A percentile compares a stretch with the other conserved stretches of the same genome.
Evolutionary conservation across 2,888 invertebrate species (phyloP).

Genomic region (Aphodius sticticus): DNA sequence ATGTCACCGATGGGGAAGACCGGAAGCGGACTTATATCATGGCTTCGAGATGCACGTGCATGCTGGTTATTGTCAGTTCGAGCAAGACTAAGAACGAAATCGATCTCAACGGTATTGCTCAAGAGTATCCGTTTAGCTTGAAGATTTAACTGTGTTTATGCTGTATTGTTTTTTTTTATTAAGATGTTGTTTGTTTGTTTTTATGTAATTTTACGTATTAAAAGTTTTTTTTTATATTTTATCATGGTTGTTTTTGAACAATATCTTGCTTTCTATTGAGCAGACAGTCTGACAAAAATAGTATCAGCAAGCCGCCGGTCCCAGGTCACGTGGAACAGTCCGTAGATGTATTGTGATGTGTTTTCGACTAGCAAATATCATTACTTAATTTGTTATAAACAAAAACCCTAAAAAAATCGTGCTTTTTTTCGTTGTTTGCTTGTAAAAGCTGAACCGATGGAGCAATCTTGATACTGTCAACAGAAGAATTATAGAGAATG

Average conservation of each 20-base stretch:
- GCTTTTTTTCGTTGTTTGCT: too few relatives aligned
- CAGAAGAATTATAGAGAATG: too few relatives aligned
- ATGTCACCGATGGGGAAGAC: conserved; percentile 53
- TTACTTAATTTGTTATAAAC: too few relatives aligned
- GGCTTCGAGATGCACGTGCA: conserved; percentile 55
- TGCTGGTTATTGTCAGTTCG: conserved; percentile 52
- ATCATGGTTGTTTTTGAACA: background rate
- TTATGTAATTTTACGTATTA: conserved; percentile 5
- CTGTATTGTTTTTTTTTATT: background rate
- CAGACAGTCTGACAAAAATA: too few relatives aligned
- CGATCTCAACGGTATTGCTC: conserved; percentile 46
- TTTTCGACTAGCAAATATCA: too few relatives aligned
- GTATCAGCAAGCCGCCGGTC: too few relatives aligned
- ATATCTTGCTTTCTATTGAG: too few relatives aligned
- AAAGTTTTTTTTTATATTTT: conserved; percentile 14
- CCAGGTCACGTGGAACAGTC: too few relatives aligned
- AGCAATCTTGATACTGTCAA: too few relatives aligned
- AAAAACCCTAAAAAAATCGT: too few relatives aligned
- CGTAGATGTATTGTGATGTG: too few relatives aligned
- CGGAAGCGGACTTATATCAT: conserved; percentile 55
- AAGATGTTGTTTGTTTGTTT: background rate
- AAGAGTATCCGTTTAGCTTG: conserved; percentile 50
- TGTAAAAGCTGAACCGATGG: too few relatives aligned
- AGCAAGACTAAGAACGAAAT: conserved; percentile 47
- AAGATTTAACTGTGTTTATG: conserved; percentile 11